A percentile compares a stretch with the other conserved stretches of the same genome.
These are phyloP conservation scores for Dolichopus griseipennis DNA, from an alignment of 2,888 invertebrate species.

Conservation along the genomic window DNA sequence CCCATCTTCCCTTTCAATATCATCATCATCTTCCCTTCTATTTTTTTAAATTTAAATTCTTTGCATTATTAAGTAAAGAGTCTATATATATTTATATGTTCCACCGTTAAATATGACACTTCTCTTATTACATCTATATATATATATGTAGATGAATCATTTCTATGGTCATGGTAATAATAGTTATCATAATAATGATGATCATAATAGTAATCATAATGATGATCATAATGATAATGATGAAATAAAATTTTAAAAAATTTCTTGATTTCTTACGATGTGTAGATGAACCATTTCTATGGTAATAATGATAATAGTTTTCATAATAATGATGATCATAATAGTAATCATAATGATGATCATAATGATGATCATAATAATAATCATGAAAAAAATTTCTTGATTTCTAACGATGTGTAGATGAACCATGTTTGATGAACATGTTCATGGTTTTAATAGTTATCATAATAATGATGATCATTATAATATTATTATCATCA, in stretches of 20 bases:
- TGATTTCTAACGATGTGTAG: not conserved
- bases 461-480: not conserved
- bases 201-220: not conserved
- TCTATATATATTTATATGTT: not conserved
- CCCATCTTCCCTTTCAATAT: slow-evolving; percentile 18
- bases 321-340: not conserved
- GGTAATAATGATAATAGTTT: too few species aligned
- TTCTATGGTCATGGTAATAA: not conserved
- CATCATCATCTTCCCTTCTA: too few species aligned
- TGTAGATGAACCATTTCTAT: too few species aligned
- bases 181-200: not conserved
- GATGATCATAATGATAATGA: not conserved
- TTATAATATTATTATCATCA: not conserved
- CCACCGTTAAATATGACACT: not conserved
- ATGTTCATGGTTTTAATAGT: too few species aligned
- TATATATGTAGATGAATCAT: not conserved
- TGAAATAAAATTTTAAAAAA: not conserved
- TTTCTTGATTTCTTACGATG: not conserved
- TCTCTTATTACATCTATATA: not conserved
- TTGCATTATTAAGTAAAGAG: not conserved
- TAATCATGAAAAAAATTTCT: not conserved
- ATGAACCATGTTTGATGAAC: too few species aligned
- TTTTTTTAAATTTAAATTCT: not conserved
- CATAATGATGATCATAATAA: not conserved
- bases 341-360: not conserved